phyloP scores from a whole-genome alignment of 2,888 invertebrate species.

The Ornithoptera alexandrae region DNA sequence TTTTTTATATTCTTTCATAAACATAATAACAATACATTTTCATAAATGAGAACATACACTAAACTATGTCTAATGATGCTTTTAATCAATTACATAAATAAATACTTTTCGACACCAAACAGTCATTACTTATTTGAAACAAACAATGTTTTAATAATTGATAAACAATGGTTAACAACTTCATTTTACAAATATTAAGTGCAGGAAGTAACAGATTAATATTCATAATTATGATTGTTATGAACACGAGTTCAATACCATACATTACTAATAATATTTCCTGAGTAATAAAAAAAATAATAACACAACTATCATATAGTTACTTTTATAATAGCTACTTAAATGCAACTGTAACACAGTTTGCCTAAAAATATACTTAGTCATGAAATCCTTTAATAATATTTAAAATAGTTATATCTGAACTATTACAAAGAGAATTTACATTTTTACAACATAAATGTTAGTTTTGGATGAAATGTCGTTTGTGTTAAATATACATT shows the following conservation, averaged over 20 bases:
- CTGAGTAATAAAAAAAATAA: not conserved
- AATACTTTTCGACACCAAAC: not conserved
- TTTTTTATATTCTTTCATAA: too few species aligned
- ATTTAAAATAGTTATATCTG: not conserved
- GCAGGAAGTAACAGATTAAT: not conserved
- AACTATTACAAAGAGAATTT: too few species aligned
- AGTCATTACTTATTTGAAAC: not conserved
- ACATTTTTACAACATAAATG: too few species aligned
- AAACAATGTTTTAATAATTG: not conserved
- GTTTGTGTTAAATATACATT: too few species aligned
- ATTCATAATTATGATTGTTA: not conserved
- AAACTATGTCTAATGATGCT: too few species aligned
- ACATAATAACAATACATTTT: too few species aligned
- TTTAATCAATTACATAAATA: not conserved
- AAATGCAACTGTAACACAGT: not conserved
- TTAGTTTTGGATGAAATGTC: too few species aligned
- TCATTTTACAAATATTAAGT: not conserved
- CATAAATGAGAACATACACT: too few species aligned
- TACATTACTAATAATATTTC: not conserved
- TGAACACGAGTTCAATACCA: not conserved
- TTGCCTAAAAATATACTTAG: not conserved
- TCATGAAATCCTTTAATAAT: not conserved
- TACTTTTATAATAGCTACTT: not conserved
- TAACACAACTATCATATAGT: not conserved
- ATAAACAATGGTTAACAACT: not conserved